Evolutionary conservation across 2,113 vertebrate genomes (phyloP).

Genomic region (Myrmecophaga tridactyla): DNA sequence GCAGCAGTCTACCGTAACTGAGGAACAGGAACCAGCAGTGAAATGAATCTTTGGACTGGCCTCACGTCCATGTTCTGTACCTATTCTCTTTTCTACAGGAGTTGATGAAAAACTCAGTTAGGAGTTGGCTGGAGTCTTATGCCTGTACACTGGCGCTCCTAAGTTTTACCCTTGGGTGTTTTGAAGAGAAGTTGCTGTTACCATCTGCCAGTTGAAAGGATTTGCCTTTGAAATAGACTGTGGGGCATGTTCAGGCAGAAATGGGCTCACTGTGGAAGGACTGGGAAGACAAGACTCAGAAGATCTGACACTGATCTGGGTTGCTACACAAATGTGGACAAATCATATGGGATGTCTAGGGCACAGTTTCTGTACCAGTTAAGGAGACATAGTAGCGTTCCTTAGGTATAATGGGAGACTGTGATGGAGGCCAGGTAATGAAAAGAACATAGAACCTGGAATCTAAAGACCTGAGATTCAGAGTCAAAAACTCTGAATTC

Average conservation of each 20-base stretch:
- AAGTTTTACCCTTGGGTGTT: constrained; percentile 46
- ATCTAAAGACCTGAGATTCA: background rate
- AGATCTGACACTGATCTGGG: background rate
- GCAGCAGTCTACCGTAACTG: background rate
- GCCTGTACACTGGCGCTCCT: background rate
- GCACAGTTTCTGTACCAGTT: background rate
- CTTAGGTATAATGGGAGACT: background rate
- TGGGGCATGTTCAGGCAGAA: constrained; percentile 52
- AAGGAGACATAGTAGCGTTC: background rate
- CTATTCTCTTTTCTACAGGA: background rate
- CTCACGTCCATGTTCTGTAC: background rate
- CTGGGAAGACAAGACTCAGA: background rate
- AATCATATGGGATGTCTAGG: background rate
- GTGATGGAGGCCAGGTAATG: background rate
- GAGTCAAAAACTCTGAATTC: background rate
- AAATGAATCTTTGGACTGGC: background rate
- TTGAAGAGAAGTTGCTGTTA: constrained; percentile 53
- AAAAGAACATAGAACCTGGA: background rate
- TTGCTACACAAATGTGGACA: background rate
- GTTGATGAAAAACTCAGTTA: background rate
- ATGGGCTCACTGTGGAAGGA: background rate
- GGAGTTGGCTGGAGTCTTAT: background rate
- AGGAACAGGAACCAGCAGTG: background rate
- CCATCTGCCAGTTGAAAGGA: constrained; percentile 3
- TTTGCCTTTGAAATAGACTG: constrained; percentile 48